Conservation (phyloP, 2,113 vertebrate species). For the Phocoena sinus region DNA sequence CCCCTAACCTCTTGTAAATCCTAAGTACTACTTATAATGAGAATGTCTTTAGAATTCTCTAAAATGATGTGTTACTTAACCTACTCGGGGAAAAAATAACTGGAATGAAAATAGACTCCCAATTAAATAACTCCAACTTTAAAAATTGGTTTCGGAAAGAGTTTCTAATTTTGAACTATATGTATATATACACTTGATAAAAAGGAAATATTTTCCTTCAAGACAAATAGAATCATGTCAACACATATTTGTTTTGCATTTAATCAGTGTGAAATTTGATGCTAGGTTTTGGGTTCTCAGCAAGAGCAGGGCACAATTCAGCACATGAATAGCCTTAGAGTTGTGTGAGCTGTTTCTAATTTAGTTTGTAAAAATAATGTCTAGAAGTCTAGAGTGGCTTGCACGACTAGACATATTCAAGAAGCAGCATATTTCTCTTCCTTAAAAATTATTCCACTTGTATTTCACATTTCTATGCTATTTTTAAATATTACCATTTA, state of each 20-base stretch:
- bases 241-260: background rate
- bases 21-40: conserved; percentile 45
- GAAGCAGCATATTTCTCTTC: background rate
- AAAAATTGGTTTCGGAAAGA: background rate
- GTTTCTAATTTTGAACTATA: background rate
- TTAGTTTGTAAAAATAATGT: background rate
- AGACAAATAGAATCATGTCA: conserved; percentile 24
- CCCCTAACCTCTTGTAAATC: conserved; percentile 58
- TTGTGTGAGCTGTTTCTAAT: background rate
- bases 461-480: background rate
- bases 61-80: conserved; percentile 55
- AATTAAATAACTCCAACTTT: conserved; percentile 43
- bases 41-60: conserved; percentile 47
- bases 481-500: background rate
- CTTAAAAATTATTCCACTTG: background rate
- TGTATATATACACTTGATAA: background rate
- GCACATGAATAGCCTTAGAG: background rate
- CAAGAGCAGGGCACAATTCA: background rate
- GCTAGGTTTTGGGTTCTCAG: background rate
- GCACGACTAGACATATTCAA: background rate
- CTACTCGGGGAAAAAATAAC: conserved; percentile 57
- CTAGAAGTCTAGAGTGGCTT: background rate
- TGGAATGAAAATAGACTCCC: conserved; percentile 5
- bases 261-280: background rate
- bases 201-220: conserved; percentile 26